Percentiles rank a stretch among this genome's conserved stretches.
These are phyloP conservation scores for Narcine bancroftii DNA, from an alignment of 2,113 vertebrate genomes.

Conservation along the genomic window DNA sequence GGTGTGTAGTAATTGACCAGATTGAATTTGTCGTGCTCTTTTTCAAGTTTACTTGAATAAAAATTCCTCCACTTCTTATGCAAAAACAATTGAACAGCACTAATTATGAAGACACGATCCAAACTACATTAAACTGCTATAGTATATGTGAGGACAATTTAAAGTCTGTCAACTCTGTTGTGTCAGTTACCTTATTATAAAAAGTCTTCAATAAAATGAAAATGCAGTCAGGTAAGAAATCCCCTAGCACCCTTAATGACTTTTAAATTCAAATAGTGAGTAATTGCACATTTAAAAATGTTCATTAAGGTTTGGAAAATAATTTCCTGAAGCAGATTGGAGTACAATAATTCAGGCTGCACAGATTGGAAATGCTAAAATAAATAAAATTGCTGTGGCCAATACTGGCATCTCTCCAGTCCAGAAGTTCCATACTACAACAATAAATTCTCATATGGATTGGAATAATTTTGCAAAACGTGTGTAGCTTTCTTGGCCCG, in stretches of 20 bases:
- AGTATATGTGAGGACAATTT: background rate
- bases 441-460: constrained; percentile 40
- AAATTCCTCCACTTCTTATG: background rate
- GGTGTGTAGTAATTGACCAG: too few species aligned
- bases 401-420: constrained; percentile 45
- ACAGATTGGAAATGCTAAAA: constrained; percentile 48
- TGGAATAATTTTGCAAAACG: background rate
- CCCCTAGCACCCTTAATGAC: background rate
- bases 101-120: background rate
- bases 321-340: constrained; percentile 49
- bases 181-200: background rate
- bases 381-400: constrained; percentile 48
- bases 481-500: background rate
- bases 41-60: background rate
- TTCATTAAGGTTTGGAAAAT: constrained; percentile 51
- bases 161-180: constrained; percentile 1
- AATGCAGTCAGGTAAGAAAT: constrained; percentile 22
- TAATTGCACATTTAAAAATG: constrained; percentile 49
- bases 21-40: too few species aligned
- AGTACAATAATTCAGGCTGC: constrained; percentile 44
- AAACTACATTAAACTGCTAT: background rate
- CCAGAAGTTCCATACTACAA: constrained; percentile 47
- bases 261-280: constrained; percentile 11
- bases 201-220: constrained; percentile 18
- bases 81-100: background rate